Evolutionary conservation across 2,113 vertebrate genomes (phyloP), one percentile per base, ranked within the genome.

Genomic region (Atherinomorus stipes): DNA sequence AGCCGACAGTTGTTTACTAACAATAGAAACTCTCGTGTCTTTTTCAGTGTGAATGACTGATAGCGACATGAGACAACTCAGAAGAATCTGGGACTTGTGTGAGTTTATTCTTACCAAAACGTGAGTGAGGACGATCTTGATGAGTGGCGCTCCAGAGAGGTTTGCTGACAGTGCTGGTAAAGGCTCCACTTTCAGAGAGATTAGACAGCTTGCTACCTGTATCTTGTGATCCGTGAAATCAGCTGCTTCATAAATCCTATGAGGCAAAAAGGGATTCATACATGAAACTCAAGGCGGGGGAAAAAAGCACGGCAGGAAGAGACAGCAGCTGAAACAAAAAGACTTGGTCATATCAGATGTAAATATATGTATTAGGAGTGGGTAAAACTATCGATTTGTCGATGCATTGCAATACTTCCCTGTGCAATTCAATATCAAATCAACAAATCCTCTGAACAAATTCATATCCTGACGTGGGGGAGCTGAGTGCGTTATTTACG

Each of bases 161-260:
- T 96, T 97, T 72, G 81, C 45, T 22, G 95, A 95, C 49, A 99
- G 64, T 8, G 80, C 78, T 0, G 96, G 98, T 0, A 85, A 91
- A 0, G 98, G 98, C 2, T 96, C 94, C 85, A 98, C 95, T 78
- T 96, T 96, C 70, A 99, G 71, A 15, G 98, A 98, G 58, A 99
- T 97, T 2, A 99, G 90, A 11, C 42, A 88, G 79, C 98, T 99
- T 62, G 92, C 91, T 1, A 95, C 94, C 13, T 95, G 96, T 65
- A 99, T 95, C 80, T 88, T 83, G 69, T 92, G 89, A 18, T 92
- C 92, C 68, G 91, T 93, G 85, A 93, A 93, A 38, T 91, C 74
- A 18, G 82, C 64, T 0, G 96, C 95, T 80, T 93, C 92, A 0
- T 93, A 80, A n/a, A 99, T 97, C 91, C 98, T 99, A 37, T 34